phyloP scores from a whole-genome alignment of 1,140 invertebrate genomes.

The Eulimnadia texana region DNA sequence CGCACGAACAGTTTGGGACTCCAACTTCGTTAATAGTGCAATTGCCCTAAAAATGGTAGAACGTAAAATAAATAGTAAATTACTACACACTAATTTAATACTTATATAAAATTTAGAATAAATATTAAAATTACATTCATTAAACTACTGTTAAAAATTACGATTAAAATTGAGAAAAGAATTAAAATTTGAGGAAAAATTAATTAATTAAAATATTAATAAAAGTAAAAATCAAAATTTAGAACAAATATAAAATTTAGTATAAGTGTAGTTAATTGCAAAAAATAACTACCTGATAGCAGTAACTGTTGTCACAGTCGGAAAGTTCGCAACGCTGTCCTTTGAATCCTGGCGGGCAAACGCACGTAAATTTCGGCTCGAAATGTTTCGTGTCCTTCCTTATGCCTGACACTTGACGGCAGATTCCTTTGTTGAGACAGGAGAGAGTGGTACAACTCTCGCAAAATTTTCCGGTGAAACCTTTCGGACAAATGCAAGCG shows the following conservation, averaged over 20 bases:
- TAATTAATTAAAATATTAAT: too few relatives aligned
- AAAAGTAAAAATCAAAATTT: too few relatives aligned
- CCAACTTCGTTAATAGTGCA: constrained; percentile 23
- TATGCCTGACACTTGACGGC: constrained; percentile 11
- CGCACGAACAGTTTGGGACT: constrained; percentile 28
- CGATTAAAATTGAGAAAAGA: constrained; percentile 7
- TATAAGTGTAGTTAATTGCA: too few relatives aligned
- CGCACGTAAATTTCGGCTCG: constrained; percentile 23
- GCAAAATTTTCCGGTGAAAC: constrained; percentile 28
- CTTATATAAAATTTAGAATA: constrained; percentile 5
- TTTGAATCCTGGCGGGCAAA: constrained; percentile 27
- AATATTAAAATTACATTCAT: background rate
- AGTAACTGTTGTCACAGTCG: constrained; percentile 29
- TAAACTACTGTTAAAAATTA: background rate
- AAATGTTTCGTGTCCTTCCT: constrained; percentile 16
- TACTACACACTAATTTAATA: too few relatives aligned
- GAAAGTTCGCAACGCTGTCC: constrained; percentile 30
- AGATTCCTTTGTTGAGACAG: constrained; percentile 18
- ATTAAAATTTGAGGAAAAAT: too few relatives aligned
- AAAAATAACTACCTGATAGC: constrained; percentile 25
- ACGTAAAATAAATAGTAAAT: constrained; percentile 11
- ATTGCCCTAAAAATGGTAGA: constrained; percentile 23
- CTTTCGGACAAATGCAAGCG: constrained; percentile 32
- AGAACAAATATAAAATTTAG: too few relatives aligned
- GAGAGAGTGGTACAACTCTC: constrained; percentile 19